These are phyloP conservation scores for Alosa alosa DNA, from an alignment of 2,113 vertebrate genomes.

Conservation along the genomic window DNA sequence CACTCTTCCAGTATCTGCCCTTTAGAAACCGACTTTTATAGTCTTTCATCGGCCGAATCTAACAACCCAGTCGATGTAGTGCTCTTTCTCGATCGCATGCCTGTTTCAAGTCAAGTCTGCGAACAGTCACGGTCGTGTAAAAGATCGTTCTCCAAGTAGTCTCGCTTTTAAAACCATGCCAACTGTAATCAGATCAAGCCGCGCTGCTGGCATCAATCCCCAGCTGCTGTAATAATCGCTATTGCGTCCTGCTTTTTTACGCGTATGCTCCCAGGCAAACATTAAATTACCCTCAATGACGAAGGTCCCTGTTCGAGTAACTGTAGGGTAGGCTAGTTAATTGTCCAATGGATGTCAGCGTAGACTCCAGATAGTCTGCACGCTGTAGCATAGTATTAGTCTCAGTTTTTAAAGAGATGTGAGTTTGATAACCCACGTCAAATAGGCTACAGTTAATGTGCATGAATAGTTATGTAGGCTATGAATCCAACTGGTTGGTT, in stretches of 20 bases:
- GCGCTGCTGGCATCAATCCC: constrained; percentile 39
- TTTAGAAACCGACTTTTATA: not conserved
- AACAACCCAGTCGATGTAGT: not conserved
- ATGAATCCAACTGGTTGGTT: no score
- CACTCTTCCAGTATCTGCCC: not conserved
- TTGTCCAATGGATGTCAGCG: not conserved
- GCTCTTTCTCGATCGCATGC: not conserved
- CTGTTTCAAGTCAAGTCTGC: constrained; percentile 24
- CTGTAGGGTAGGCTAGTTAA: not conserved
- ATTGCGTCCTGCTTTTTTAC: constrained; percentile 4
- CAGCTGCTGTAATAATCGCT: constrained; percentile 3
- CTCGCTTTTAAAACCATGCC: constrained; percentile 36
- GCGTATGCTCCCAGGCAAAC: not conserved
- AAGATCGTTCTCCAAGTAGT: constrained; percentile 46
- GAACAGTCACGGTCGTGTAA: constrained; percentile 43
- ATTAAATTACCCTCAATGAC: not conserved
- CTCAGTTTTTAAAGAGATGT: not conserved
- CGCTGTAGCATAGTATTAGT: not conserved
- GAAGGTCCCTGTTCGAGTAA: not conserved
- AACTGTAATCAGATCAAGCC: constrained; percentile 61
- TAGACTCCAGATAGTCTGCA: not conserved
- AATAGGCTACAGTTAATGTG: no score
- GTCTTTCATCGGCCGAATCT: constrained; percentile 14
- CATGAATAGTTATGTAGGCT: no score
- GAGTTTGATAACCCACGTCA: not conserved